These are phyloP conservation scores for Hypanus sabinus DNA, from an alignment of 2,113 vertebrate species.

Conservation along the genomic window DNA sequence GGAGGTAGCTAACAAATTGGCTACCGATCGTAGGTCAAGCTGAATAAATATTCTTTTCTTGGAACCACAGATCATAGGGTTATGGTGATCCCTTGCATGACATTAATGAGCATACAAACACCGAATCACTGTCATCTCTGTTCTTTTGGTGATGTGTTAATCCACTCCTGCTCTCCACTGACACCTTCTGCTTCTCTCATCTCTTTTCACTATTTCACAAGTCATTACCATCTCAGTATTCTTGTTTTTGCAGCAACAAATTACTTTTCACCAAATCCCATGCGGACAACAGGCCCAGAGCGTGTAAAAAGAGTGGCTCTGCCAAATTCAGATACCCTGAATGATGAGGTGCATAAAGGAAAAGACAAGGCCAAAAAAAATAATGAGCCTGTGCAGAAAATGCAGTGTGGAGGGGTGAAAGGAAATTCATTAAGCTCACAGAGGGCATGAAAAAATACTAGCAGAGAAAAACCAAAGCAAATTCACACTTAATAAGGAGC, in stretches of 20 bases:
- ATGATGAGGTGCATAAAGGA: too few species aligned
- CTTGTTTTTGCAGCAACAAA: neutral
- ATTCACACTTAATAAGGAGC: too few species aligned
- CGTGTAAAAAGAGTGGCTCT: too few species aligned
- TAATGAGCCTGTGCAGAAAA: too few species aligned
- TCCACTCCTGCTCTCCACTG: neutral
- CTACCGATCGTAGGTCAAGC: neutral
- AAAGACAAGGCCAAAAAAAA: too few species aligned
- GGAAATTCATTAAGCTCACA: too few species aligned
- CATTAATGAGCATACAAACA: neutral
- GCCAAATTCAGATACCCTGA: too few species aligned
- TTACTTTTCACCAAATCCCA: neutral
- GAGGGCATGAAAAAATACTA: too few species aligned
- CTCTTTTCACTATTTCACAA: neutral
- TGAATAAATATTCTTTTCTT: neutral
- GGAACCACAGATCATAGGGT: neutral
- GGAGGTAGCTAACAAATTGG: too few species aligned
- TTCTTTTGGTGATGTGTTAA: neutral
- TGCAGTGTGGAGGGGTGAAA: too few species aligned
- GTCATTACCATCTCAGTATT: neutral
- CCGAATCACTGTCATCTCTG: neutral
- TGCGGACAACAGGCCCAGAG: too few species aligned
- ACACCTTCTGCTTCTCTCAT: neutral
- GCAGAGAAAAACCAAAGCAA: too few species aligned
- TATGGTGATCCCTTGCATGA: neutral